These are phyloP conservation scores for Galemys pyrenaicus DNA, from an alignment of 2,113 vertebrate genomes.

Conservation along the genomic window DNA sequence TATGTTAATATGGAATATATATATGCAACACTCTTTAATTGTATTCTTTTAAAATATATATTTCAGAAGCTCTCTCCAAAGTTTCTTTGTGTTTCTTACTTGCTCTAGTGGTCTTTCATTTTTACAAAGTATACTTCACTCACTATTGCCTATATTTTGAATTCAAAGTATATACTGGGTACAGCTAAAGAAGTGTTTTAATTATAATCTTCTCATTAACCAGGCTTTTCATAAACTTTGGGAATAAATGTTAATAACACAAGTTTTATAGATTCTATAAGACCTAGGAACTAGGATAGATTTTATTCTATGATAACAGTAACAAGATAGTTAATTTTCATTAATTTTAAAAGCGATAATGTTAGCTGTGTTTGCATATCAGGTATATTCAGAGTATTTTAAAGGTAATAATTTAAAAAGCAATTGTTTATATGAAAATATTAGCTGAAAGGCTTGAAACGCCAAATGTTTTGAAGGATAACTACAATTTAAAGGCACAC, in stretches of 20 bases:
- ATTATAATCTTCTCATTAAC: constrained; percentile 24
- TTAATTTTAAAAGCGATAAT: background rate
- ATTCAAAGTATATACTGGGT: constrained; percentile 43
- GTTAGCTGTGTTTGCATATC: background rate
- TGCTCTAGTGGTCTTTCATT: constrained; percentile 7
- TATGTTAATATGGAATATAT: background rate
- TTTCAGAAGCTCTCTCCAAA: background rate
- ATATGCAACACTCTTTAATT: constrained; percentile 34
- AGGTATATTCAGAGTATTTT: background rate
- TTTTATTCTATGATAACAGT: background rate
- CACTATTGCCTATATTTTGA: constrained; percentile 44
- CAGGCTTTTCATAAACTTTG: background rate
- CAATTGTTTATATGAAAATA: background rate
- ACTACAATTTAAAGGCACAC: background rate
- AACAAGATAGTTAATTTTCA: background rate
- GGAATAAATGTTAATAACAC: background rate
- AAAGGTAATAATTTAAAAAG: background rate
- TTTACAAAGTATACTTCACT: constrained; percentile 41
- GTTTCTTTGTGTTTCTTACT: background rate
- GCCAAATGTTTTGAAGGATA: background rate
- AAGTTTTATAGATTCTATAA: background rate
- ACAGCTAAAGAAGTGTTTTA: background rate
- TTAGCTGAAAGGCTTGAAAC: background rate
- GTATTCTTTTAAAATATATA: background rate
- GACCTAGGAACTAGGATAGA: background rate